Percentiles rank a stretch among this genome's conserved stretches.
Evolutionary conservation across 2,797 vertebrate species (phyloP).

Genomic region (Babyrousa celebensis): DNA sequence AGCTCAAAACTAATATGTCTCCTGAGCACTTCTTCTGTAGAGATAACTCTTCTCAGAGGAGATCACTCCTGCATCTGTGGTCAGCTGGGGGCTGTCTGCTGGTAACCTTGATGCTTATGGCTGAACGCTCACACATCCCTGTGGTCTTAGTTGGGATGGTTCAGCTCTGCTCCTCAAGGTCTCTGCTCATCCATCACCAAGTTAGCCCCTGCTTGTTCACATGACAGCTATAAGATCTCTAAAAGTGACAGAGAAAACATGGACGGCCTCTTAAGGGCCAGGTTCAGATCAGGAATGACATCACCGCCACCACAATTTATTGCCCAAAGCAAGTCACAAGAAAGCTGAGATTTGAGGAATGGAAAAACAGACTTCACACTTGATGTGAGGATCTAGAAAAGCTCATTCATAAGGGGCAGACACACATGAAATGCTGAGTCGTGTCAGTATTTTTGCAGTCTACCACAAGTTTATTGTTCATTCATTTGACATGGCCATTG

Average conservation of each 20-base stretch:
- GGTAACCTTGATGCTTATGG: neutral
- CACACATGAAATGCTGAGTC: neutral
- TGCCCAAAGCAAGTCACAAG: neutral
- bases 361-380: neutral
- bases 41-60: neutral
- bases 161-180: neutral
- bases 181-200: neutral
- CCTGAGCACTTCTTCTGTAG: neutral
- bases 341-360: neutral
- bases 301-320: neutral
- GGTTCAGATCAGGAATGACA: neutral
- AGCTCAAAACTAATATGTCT: neutral
- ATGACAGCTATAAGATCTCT: neutral
- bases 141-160: neutral
- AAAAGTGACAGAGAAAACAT: neutral
- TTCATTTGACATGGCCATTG: neutral
- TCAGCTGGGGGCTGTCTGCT: neutral
- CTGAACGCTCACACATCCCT: accelerated
- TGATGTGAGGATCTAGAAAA: neutral
- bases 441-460: neutral
- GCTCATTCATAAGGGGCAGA: neutral
- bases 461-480: neutral
- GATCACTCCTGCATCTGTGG: neutral
- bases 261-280: neutral
- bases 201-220: neutral